Percentiles rank a stretch among this genome's conserved stretches.
phyloP scores from a whole-genome alignment of 2,797 vertebrate species.

The Hylomyscus alleni region DNA sequence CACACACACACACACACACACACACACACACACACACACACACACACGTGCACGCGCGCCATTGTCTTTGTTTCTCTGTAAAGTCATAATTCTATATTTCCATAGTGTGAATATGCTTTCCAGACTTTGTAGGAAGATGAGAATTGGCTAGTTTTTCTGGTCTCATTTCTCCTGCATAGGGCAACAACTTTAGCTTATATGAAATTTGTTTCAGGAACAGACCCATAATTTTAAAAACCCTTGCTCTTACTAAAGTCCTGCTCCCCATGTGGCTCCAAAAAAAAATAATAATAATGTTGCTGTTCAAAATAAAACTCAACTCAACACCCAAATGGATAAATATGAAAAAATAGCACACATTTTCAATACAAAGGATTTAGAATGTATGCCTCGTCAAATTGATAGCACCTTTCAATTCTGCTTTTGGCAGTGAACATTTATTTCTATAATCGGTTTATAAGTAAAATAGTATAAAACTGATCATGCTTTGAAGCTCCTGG shows the following conservation, averaged over 20 bases:
- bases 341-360: background rate
- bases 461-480: background rate
- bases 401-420: background rate
- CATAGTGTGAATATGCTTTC: slow-evolving; percentile 1
- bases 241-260: background rate
- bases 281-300: background rate
- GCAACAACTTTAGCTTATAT: background rate
- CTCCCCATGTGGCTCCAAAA: background rate
- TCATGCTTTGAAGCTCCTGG: background rate
- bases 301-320: background rate
- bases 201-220: background rate
- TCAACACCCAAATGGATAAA: background rate
- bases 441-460: background rate
- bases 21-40: background rate
- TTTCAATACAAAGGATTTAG: background rate
- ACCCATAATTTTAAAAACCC: background rate
- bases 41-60: background rate
- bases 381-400: background rate
- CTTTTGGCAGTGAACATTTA: background rate
- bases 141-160: background rate
- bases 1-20: fast-evolving
- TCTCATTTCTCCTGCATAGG: background rate
- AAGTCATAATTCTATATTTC: background rate
- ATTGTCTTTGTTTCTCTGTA: background rate
- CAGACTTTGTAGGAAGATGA: background rate